Evolutionary conservation across 2,797 vertebrate species (phyloP), one percentile per base, ranked within the genome.

Genomic region (Chaunax sp.): DNA sequence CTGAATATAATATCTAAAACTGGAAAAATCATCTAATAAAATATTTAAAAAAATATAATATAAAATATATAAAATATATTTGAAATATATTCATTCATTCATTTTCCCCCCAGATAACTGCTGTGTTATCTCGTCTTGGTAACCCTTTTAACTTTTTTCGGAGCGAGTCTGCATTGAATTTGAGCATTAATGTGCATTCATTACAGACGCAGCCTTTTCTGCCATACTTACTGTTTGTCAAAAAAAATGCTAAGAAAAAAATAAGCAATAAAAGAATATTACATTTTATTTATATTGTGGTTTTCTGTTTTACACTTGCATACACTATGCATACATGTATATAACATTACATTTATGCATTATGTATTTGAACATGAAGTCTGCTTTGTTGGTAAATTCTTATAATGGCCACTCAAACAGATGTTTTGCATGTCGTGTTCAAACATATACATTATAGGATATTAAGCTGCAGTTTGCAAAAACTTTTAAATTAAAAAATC

Each of bases 101-200:
- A 19, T 63, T 19, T 8, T 35, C 7, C 7, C 33, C 11, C 4
- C 8, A 16, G 20, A 2, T 52, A 8, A 46, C 22, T 15, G 15
- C 22, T 51, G 12, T 5, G 10, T 56, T 28, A 45, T 45, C 8
- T 44, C 9, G 1, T 4, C 11, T 51, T 4, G 10, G 8, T 25
- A 11, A 19, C 8, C 2, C 15, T 35, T 15, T 15, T 20, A 25
- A 4, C 4, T 20, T 8, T 45, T 52, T 25, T 18, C 16, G 5
- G 1, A 41, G 33, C 33, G 33, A 41, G 3, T 49, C 14, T 49
- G 22, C 12, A 8, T 50, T 50, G 25, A 13, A 50, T 50, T 47
- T 50, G 14, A 15, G 18, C 30, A 38, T 75, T 60, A 45, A 12
- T 51, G 8, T 53, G 20, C 40, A 7, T 69, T 52, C 18, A 46